Percentiles rank a stretch among this genome's conserved stretches.
Evolutionary conservation across 2,113 vertebrate genomes (phyloP).

Genomic region (Salminus brasiliensis): DNA sequence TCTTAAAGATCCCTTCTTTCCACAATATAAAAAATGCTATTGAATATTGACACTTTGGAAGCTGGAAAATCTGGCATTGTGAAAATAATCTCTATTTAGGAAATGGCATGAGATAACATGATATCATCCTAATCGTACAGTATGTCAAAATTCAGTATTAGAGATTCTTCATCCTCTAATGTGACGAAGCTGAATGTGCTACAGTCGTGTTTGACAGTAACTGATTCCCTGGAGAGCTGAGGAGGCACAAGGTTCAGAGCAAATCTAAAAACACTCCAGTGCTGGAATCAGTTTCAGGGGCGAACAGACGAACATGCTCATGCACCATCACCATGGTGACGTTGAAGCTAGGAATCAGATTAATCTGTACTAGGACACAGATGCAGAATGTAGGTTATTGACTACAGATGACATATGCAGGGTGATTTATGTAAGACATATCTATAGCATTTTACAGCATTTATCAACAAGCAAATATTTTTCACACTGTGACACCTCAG

Average conservation of each 20-base stretch:
- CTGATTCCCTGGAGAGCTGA: neutral
- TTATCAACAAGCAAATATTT: neutral
- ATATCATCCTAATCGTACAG: neutral
- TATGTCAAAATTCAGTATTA: neutral
- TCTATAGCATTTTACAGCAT: neutral
- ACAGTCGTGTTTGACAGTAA: neutral
- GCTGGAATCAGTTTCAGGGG: neutral
- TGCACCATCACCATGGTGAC: constrained; percentile 38
- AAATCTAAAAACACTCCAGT: constrained; percentile 4
- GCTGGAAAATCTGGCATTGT: no score
- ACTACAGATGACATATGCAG: neutral
- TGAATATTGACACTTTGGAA: no score
- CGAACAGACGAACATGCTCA: constrained; percentile 4
- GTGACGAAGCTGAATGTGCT: neutral
- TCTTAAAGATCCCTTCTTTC: no score
- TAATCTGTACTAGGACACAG: neutral
- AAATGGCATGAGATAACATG: neutral
- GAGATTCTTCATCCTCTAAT: neutral
- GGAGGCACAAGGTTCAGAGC: neutral
- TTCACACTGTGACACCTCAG: neutral
- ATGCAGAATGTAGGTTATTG: constrained; percentile 22
- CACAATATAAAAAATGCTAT: no score
- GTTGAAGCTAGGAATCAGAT: constrained; percentile 19
- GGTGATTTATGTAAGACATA: neutral
- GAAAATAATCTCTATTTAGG: no score